phyloP scores from a whole-genome alignment of 1,140 invertebrate genomes.

The Daktulosphaira vitifoliae region DNA sequence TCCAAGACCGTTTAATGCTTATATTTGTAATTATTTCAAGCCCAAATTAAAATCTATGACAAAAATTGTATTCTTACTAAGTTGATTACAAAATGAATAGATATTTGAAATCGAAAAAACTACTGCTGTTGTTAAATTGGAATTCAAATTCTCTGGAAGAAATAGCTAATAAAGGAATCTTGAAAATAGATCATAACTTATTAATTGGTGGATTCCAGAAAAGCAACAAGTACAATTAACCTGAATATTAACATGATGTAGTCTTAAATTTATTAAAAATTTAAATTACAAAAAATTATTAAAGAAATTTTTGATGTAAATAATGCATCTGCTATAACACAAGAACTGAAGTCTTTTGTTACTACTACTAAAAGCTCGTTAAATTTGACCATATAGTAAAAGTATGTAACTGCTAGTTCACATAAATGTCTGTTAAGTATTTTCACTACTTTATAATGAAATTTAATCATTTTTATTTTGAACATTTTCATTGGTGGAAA shows the following conservation, averaged over 20 bases:
- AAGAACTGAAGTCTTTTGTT: slow-evolving; percentile 59
- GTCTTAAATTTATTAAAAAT: not conserved
- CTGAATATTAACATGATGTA: not conserved
- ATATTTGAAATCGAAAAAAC: no score
- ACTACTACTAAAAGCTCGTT: slow-evolving; percentile 58
- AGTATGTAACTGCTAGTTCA: not conserved
- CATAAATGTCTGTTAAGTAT: not conserved
- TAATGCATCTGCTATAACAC: slow-evolving; percentile 59
- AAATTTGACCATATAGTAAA: slow-evolving; percentile 55
- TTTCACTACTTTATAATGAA: not conserved
- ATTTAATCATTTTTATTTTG: slow-evolving; percentile 39
- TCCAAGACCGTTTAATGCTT: no score
- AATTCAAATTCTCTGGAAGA: not conserved
- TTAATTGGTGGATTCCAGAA: not conserved
- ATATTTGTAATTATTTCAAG: no score
- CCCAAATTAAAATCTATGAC: no score
- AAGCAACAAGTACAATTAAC: not conserved
- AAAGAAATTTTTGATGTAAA: slow-evolving; percentile 60
- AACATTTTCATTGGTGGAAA: slow-evolving; percentile 52
- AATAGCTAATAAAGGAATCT: not conserved
- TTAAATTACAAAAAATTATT: not conserved
- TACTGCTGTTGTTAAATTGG: not conserved
- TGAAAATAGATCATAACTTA: not conserved
- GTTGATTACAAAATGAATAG: no score
- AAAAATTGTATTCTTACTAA: no score